phyloP scores from a whole-genome alignment of 2,888 invertebrate species.

The Nephrotoma appendiculata region DNA sequence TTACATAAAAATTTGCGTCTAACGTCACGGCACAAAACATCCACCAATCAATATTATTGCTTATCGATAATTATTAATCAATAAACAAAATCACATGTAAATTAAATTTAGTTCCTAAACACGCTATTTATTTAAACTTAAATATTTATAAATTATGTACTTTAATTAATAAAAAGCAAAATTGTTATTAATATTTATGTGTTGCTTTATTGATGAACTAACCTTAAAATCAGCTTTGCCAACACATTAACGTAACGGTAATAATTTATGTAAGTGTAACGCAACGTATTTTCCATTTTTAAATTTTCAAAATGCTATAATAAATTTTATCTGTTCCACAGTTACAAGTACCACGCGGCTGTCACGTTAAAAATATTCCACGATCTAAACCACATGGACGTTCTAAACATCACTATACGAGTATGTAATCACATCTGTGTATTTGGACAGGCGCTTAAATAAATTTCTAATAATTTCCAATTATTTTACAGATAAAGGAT shows the following conservation, averaged over 20 bases:
- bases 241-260: background rate
- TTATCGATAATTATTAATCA: background rate
- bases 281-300: background rate
- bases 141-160: background rate
- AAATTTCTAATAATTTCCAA: background rate
- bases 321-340: constrained; percentile 10
- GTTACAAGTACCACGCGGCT: constrained; percentile 27
- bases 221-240: background rate
- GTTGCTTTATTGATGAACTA: background rate
- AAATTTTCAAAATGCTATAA: background rate
- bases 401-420: background rate
- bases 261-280: background rate
- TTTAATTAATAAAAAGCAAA: background rate
- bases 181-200: background rate
- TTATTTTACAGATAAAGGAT: background rate
- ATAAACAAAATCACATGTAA: background rate
- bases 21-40: background rate
- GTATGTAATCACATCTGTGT: background rate
- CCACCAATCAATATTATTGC: background rate
- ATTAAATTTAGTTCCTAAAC: background rate
- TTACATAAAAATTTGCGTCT: too few species aligned
- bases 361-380: constrained; percentile 26
- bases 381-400: background rate
- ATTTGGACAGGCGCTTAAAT: background rate
- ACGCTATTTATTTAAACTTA: background rate